Evolutionary conservation across 1,140 invertebrate species (phyloP).

Genomic region (Neocloeon triangulifer): DNA sequence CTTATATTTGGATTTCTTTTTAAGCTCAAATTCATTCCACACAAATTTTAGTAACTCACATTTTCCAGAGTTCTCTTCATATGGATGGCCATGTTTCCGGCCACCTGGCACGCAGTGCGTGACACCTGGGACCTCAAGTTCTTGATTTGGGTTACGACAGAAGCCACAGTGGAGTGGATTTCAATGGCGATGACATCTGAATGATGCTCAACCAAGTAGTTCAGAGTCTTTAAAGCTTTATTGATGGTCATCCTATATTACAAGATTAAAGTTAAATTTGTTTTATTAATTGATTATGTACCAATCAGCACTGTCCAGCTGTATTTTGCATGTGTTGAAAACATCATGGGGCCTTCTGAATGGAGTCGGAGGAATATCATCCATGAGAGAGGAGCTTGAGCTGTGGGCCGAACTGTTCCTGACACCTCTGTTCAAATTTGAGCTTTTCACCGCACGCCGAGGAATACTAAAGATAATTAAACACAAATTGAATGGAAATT

Average conservation of each 20-base stretch:
- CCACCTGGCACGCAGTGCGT: constrained; percentile 53
- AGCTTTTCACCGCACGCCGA: too few relatives aligned
- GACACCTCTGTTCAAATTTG: too few relatives aligned
- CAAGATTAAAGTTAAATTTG: too few relatives aligned
- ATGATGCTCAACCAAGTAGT: constrained; percentile 46
- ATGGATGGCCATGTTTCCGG: constrained; percentile 49
- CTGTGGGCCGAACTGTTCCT: too few relatives aligned
- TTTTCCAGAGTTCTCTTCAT: constrained; percentile 49
- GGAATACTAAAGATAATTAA: constrained; percentile 14
- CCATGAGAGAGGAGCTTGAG: too few relatives aligned
- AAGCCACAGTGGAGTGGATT: constrained; percentile 37
- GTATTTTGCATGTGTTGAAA: constrained; percentile 32
- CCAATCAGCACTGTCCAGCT: constrained; percentile 55
- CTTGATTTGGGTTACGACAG: constrained; percentile 50
- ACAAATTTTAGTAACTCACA: too few relatives aligned
- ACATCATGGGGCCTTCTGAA: constrained; percentile 36
- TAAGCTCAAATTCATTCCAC: background rate
- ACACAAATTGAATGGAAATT: too few relatives aligned
- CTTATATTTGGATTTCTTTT: constrained; percentile 14
- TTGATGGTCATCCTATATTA: constrained; percentile 20
- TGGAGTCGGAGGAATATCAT: constrained; percentile 15
- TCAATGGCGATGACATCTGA: constrained; percentile 32
- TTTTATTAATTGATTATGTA: constrained; percentile 14
- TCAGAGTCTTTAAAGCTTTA: constrained; percentile 46
- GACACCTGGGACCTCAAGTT: constrained; percentile 82